These are phyloP conservation scores for Botrylloides violaceus DNA, from an alignment of 23 tunicate genomes.

Conservation along the genomic window DNA sequence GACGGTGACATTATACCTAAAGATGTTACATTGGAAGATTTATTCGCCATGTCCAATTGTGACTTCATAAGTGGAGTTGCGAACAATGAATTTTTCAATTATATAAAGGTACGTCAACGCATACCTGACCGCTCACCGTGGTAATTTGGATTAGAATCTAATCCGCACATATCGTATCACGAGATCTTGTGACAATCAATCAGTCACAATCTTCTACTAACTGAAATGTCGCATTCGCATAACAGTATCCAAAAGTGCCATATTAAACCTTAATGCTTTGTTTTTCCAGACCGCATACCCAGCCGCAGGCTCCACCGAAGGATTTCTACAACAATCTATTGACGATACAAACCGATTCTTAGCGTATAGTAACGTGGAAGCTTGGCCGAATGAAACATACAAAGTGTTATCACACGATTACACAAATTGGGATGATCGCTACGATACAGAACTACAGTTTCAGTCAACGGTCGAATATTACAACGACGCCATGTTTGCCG, in stretches of 20 bases:
- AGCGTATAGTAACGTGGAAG: neutral
- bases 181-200: no score
- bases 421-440: constrained; percentile 10
- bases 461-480: constrained; percentile 4
- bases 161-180: no score
- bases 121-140: no score
- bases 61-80: constrained; percentile 1
- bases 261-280: no score
- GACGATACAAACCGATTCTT: constrained; percentile 9
- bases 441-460: neutral
- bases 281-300: constrained; percentile 15
- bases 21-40: neutral
- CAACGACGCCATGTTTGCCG: constrained; percentile 9
- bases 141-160: no score
- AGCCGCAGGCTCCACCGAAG: no score
- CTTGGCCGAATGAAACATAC: constrained; percentile 1
- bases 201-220: no score
- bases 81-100: constrained; percentile 7
- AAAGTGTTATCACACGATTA: neutral
- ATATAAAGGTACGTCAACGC: constrained; percentile 12
- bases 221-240: no score
- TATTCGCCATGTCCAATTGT: neutral
- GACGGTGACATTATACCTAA: constrained; percentile 6
- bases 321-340: neutral
- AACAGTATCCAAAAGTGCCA: no score